phyloP scores from a whole-genome alignment of 2,113 vertebrate species.

The Sporophila hypoxantha region DNA sequence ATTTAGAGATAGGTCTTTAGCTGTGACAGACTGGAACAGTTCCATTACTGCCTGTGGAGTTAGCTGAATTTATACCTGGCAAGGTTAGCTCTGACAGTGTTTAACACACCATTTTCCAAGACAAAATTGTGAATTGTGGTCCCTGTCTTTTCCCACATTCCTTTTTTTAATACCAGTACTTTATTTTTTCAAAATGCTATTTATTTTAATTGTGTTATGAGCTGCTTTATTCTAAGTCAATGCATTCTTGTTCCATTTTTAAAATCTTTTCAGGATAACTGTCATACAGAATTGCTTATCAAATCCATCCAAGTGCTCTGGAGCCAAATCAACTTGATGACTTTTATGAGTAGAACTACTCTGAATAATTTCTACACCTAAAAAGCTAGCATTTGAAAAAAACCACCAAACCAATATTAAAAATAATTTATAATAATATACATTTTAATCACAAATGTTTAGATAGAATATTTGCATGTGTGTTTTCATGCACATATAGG shows the following conservation, averaged over 20 bases:
- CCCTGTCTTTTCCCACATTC: neutral
- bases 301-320: neutral
- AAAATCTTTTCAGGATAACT: neutral
- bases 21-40: neutral
- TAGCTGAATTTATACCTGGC: neutral
- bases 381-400: neutral
- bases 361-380: neutral
- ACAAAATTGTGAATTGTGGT: neutral
- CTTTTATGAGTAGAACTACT: neutral
- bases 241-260: neutral
- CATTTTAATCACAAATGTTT: neutral
- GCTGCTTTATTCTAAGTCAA: neutral
- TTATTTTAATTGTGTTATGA: neutral
- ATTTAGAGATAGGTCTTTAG: conserved; percentile 7
- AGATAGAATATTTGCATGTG: neutral
- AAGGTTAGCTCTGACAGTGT: neutral
- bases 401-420: neutral
- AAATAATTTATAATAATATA: neutral
- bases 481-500: neutral
- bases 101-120: neutral
- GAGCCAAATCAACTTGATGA: neutral
- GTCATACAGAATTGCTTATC: neutral
- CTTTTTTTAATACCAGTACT: neutral
- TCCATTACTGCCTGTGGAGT: neutral
- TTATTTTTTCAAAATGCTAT: neutral